phyloP scores from a whole-genome alignment of 2,113 vertebrate species.

The Theristicus caerulescens region DNA sequence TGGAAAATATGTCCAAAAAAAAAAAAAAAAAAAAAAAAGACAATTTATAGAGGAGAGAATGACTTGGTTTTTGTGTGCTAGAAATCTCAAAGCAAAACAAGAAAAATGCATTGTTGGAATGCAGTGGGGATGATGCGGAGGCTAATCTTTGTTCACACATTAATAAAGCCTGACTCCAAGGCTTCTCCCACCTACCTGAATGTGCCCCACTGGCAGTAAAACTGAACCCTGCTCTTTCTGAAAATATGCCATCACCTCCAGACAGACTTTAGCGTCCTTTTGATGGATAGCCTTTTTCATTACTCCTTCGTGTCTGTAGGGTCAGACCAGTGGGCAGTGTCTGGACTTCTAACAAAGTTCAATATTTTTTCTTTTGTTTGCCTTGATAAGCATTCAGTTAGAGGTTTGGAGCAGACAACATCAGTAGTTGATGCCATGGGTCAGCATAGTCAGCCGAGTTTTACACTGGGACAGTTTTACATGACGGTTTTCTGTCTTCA shows the following conservation, averaged over 20 bases:
- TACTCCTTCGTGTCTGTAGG: not conserved
- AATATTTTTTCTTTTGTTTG: not conserved
- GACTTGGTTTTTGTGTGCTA: not conserved
- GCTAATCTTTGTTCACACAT: not conserved
- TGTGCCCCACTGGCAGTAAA: not conserved
- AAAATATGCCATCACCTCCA: not conserved
- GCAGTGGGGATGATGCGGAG: not conserved
- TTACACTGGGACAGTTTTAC: not conserved
- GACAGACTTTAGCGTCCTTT: not conserved
- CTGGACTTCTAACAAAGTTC: not conserved
- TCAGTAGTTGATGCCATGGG: not conserved
- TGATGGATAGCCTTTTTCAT: not conserved
- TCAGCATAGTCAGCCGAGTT: not conserved
- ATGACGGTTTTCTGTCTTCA: not conserved
- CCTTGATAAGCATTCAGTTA: not conserved
- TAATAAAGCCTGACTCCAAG: not conserved
- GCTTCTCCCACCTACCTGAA: not conserved
- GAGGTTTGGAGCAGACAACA: not conserved
- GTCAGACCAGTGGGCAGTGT: not conserved
- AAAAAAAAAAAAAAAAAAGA: not conserved
- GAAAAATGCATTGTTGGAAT: not conserved
- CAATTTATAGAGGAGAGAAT: not conserved
- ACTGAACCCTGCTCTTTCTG: not conserved
- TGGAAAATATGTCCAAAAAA: not conserved
- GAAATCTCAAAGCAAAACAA: not conserved